phyloP scores from a whole-genome alignment of 2,113 vertebrate species.

The Sapayoa aenigma region DNA sequence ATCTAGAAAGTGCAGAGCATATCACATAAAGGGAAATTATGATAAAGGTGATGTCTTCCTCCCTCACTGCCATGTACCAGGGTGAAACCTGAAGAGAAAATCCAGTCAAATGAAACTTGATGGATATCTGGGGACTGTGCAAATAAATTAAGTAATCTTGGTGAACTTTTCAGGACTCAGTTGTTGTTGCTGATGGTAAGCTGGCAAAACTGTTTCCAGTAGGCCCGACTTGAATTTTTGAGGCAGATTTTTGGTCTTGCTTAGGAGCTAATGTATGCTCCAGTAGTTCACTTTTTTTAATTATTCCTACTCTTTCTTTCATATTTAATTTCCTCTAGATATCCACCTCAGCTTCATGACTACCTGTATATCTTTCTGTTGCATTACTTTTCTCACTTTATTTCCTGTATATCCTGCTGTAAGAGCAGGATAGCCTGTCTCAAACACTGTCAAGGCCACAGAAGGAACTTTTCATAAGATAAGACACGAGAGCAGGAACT shows the following conservation, averaged over 20 bases:
- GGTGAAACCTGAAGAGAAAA: not conserved
- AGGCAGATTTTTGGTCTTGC: not conserved
- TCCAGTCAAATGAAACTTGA: not conserved
- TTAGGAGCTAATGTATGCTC: not conserved
- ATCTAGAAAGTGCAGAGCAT: not conserved
- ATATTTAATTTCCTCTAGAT: not conserved
- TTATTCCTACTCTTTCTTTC: not conserved
- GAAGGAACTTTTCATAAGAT: not conserved
- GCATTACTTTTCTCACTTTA: not conserved
- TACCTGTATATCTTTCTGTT: not conserved
- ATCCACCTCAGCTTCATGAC: not conserved
- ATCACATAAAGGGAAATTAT: not conserved
- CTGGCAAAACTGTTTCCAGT: not conserved
- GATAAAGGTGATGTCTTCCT: not conserved
- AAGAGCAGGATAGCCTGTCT: not conserved
- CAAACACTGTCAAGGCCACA: too few relatives aligned
- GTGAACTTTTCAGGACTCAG: not conserved
- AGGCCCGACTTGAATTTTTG: not conserved
- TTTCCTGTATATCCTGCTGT: not conserved
- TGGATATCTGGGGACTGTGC: not conserved
- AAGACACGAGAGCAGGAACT: not conserved
- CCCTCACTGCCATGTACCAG: not conserved
- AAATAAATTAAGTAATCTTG: not conserved
- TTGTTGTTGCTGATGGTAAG: not conserved
- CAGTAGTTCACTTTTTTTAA: not conserved